Evolutionary conservation across 2,113 vertebrate genomes (phyloP).

Genomic region (Datnioides undecimradiatus): DNA sequence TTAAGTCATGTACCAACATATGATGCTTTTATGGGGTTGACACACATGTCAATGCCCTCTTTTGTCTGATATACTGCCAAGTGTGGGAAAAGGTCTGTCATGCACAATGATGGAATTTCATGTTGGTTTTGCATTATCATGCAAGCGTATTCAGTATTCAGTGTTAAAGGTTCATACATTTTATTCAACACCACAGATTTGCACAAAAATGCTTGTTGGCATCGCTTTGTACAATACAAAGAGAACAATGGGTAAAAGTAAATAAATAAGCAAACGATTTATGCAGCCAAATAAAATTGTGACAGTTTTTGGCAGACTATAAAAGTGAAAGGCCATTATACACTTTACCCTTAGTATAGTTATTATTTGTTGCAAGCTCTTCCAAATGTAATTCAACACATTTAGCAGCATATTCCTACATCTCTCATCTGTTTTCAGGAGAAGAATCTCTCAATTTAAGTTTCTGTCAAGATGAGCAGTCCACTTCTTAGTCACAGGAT

Average conservation of each 20-base stretch:
- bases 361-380: too few relatives aligned
- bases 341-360: too few relatives aligned
- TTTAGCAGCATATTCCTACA: neutral
- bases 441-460: neutral
- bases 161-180: neutral
- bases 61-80: constrained; percentile 3
- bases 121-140: neutral
- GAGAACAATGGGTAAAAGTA: too few relatives aligned
- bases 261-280: too few relatives aligned
- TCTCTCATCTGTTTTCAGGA: neutral
- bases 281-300: too few relatives aligned
- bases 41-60: neutral
- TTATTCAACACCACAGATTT: neutral
- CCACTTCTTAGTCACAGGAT: neutral
- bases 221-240: too few relatives aligned
- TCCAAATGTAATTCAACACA: too few relatives aligned
- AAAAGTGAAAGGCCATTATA: too few relatives aligned
- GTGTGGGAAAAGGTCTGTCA: neutral
- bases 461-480: neutral
- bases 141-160: neutral
- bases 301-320: too few relatives aligned
- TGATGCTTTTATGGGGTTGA: neutral
- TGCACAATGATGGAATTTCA: neutral
- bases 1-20: neutral
- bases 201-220: too few relatives aligned